These are phyloP conservation scores for Drosophila anomalata DNA, from an alignment of 2,888 invertebrate genomes.

Conservation along the genomic window DNA sequence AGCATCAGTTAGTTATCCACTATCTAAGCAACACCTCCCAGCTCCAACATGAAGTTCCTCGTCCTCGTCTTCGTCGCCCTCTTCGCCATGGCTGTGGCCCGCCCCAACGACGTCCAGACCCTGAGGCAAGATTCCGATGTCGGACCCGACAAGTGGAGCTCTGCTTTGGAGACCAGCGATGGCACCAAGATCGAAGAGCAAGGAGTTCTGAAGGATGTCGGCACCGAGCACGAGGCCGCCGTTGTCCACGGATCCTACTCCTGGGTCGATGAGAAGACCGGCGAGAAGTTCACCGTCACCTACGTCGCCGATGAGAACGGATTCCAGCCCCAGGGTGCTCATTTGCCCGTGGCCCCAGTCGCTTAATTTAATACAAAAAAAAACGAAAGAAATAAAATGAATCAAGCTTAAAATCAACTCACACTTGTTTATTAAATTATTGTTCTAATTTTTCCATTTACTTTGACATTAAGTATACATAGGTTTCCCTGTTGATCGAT, in stretches of 20 bases:
- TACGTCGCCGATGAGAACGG: slow-evolving; percentile 82
- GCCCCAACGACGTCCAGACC: slow-evolving; percentile 52
- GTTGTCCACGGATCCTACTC: slow-evolving; percentile 85
- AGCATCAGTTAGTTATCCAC: slow-evolving; percentile 43
- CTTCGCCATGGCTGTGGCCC: slow-evolving; percentile 64
- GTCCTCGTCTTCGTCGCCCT: slow-evolving; percentile 64
- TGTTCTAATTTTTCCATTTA: background rate
- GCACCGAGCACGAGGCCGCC: slow-evolving; percentile 85
- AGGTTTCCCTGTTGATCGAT: too few relatives aligned
- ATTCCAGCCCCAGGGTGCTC: slow-evolving; percentile 84
- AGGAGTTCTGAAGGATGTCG: slow-evolving; percentile 85
- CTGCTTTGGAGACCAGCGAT: slow-evolving; percentile 23
- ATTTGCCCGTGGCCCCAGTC: slow-evolving; percentile 83
- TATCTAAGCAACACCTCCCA: slow-evolving; percentile 33
- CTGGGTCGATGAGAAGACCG: slow-evolving; percentile 84
- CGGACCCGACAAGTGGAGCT: slow-evolving; percentile 10
- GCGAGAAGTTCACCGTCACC: slow-evolving; percentile 85
- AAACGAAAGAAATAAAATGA: slow-evolving; percentile 6
- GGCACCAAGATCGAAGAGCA: slow-evolving; percentile 43
- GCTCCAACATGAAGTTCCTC: slow-evolving; percentile 63
- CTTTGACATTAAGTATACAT: too few relatives aligned
- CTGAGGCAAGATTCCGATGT: slow-evolving; percentile 42
- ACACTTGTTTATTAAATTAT: background rate
- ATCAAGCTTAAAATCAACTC: background rate
- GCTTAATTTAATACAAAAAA: slow-evolving; percentile 20